Evolutionary conservation across 35 echinoderm and acorn worm species (phyloP), one percentile per base, ranked within the genome.

Genomic region (Eucidaris tribuloides): DNA sequence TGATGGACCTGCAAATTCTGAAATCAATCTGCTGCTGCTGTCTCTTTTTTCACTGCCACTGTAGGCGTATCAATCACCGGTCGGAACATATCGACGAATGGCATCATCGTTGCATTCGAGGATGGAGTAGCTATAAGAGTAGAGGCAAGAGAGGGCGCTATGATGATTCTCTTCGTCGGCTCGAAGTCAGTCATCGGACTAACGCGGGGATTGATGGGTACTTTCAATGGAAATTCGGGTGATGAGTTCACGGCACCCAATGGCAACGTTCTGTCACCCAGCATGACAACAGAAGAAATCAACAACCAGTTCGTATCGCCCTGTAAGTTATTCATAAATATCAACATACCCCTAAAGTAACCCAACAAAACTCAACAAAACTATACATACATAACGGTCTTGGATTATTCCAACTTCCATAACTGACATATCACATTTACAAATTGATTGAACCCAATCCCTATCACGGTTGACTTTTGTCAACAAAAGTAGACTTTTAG

Each of bases 161-260:
- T 84, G 1, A 42, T 42, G 19, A 46, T 71, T 34, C 36, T 76
- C 23, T 11, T 84, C 22, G 61, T 84, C 24, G 39, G 44, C 5
- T 31, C 63, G 14, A 11, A 20, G 7, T 84, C 63, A 13, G 25
- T 84, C 23, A 25, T 42, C 46, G 63, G 41, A 4, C 38, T 25
- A 23, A 84, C 82, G 41, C 59, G 61, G 41, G 82, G 82, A 20
- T 34, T 84, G 61, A 84, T 84, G 82, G 82, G 82, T 25, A 71
- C 82, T 1, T 84, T 60, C 61, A 84, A 71, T 24, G 82, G 35
- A 18, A 40, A 84, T 29, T 13, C 18, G 17, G 29, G n/a, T 30
- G 82, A 84, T 38, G 82, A 84, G 24, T 62, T 45, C 22, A 39
- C 54, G 61, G 71, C 82, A 0, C 41, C 82, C 7, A 45, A 84